Conservation (phyloP, 2,113 vertebrate genomes). For the Grus americana region DNA sequence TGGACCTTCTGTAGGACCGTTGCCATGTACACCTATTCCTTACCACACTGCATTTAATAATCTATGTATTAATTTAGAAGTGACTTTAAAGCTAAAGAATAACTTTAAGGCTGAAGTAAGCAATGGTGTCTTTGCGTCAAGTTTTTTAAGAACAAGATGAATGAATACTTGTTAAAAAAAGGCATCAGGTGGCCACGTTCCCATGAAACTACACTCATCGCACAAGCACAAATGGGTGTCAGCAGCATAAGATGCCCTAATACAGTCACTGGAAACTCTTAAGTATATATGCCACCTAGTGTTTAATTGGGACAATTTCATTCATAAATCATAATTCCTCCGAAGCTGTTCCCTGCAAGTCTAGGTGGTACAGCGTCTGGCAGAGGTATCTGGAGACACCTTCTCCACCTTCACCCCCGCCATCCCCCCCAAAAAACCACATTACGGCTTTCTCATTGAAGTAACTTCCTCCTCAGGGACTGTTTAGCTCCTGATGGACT, state of each 20-base stretch:
- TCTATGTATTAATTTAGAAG: background rate
- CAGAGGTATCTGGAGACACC: background rate
- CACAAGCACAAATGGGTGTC: background rate
- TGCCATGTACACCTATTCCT: background rate
- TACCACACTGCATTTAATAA: background rate
- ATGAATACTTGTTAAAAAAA: background rate
- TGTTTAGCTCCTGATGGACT: background rate
- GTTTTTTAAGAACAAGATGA: background rate
- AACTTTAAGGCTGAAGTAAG: background rate
- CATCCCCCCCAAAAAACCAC: background rate
- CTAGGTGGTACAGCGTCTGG: background rate
- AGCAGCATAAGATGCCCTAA: background rate
- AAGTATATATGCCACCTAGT: constrained; percentile 69
- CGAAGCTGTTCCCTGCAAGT: background rate
- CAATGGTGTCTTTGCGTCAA: background rate
- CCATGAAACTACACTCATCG: background rate
- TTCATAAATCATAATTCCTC: constrained; percentile 27
- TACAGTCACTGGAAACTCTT: constrained; percentile 34
- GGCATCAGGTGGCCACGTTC: background rate
- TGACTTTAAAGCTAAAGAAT: background rate
- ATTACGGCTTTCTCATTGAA: background rate
- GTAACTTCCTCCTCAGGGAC: background rate
- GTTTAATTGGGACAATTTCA: constrained; percentile 52
- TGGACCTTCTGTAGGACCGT: background rate
- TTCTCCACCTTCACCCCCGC: background rate